Evolutionary conservation across 2,113 vertebrate genomes (phyloP).

Genomic region (Pungitius pungitius): DNA sequence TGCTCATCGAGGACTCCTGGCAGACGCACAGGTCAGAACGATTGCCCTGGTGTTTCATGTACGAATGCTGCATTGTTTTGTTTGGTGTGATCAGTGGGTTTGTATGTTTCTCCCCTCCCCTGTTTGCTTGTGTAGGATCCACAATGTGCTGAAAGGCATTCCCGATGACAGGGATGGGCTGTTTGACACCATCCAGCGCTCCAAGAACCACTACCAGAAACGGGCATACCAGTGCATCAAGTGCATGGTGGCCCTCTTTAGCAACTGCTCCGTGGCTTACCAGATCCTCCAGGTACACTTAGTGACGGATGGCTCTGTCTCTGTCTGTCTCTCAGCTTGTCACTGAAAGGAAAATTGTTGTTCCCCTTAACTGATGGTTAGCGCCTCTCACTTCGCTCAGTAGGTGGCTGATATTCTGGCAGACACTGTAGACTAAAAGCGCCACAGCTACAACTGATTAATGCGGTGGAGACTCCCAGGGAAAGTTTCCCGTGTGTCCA

Average conservation of each 20-base stretch:
- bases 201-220: conserved; percentile 99
- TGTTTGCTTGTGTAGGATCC: conserved; percentile 86
- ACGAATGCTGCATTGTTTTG: background rate
- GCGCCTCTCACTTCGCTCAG: too few species aligned
- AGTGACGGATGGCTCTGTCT: background rate
- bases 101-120: background rate
- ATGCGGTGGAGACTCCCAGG: background rate
- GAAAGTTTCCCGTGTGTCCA: background rate
- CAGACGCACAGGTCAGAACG: conserved; percentile 94
- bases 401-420: background rate
- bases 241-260: conserved; percentile 99
- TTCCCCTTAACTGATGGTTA: too few species aligned
- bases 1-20: conserved; percentile 99
- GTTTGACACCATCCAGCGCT: conserved; percentile 99
- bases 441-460: background rate
- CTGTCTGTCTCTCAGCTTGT: background rate
- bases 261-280: conserved; percentile 98
- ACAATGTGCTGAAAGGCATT: conserved; percentile 98
- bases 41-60: background rate
- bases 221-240: conserved; percentile 99
- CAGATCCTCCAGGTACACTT: conserved; percentile 94
- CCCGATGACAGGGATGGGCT: conserved; percentile 97
- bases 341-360: background rate
- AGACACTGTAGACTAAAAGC: background rate
- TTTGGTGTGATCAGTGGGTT: background rate